Conservation (phyloP, 2,113 vertebrate species). For the Tachysurus fulvidraco region DNA sequence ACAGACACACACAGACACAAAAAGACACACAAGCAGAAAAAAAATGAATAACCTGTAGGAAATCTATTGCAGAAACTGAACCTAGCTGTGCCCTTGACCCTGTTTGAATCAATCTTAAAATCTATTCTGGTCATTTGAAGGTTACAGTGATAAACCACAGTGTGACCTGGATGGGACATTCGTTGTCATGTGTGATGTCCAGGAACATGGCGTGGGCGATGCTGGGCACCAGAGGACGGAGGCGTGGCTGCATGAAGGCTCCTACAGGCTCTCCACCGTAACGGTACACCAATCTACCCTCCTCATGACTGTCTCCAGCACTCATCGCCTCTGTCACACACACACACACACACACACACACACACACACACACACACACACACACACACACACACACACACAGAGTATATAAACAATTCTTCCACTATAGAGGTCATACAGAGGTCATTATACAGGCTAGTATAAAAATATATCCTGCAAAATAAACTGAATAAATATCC, state of each 20-base stretch:
- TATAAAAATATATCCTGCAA: neutral
- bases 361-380: neutral
- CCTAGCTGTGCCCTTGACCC: neutral
- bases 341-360: neutral
- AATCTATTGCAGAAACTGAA: neutral
- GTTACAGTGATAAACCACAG: neutral
- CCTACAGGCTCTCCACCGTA: conserved; percentile 95
- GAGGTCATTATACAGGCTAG: neutral
- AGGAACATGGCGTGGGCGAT: conserved; percentile 96
- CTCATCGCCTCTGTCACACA: conserved; percentile 89
- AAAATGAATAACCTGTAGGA: neutral
- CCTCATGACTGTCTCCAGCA: conserved; percentile 92
- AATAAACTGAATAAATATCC: neutral
- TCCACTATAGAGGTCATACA: neutral
- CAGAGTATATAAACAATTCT: neutral
- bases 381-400: conserved; percentile 17
- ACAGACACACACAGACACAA: neutral
- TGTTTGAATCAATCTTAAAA: neutral
- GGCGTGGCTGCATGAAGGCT: conserved; percentile 89
- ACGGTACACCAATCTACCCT: conserved; percentile 91
- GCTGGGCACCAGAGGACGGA: conserved; percentile 83
- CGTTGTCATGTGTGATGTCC: conserved; percentile 96
- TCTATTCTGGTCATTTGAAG: neutral
- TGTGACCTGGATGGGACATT: conserved; percentile 88
- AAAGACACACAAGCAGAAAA: neutral